Evolutionary conservation across 2,888 invertebrate genomes (phyloP), one percentile per base, ranked within the genome.

Genomic region (Eurytoma californica): DNA sequence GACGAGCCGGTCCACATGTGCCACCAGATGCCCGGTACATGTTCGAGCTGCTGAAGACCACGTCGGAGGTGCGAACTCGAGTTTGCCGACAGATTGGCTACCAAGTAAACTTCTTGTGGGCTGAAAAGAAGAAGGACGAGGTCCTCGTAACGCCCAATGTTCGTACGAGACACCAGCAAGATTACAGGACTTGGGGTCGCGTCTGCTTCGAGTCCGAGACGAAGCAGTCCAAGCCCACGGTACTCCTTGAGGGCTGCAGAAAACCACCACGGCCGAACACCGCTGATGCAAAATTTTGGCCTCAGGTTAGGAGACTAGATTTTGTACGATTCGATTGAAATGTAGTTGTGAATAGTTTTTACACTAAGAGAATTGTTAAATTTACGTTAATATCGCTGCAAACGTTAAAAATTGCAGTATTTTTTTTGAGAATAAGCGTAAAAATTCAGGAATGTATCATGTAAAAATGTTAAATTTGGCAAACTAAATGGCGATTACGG

Each of bases 121-220:
- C 79, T 3, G 80, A 81, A 3, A 72, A 65, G 3, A 77, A 79
- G n/a, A 82, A 79, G 30, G 72, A 81, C 9, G 84, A 85, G 3
- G 39, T 84, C 1, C 76, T 81, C 30, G 84, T 84, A 65, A 85
- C 86, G 1, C 82, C 83, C 47, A 84, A 87, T 39, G 85, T 88
- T 0, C 82, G 77, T 13, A 83, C 82, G 7, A 82, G 83, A 20
- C 85, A 84, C 5, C 88, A 93, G 90, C 91, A 91, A 79, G 83
- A 86, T 14, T 90, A 92, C 28, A 88, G 90, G 49, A 92, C 92
- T 12, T 93, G 93, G 73, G 97, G 97, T 16, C 93, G 95, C 68
- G 92, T 97, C 82, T 93, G 94, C 83, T 95, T 95, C 84, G 96
- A 96, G 84, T 93, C 94, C 0, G 93, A 94, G 39, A 67, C 16